Evolutionary conservation across 2,797 vertebrate species (phyloP).

Genomic region (Pogoniulus pusillus): DNA sequence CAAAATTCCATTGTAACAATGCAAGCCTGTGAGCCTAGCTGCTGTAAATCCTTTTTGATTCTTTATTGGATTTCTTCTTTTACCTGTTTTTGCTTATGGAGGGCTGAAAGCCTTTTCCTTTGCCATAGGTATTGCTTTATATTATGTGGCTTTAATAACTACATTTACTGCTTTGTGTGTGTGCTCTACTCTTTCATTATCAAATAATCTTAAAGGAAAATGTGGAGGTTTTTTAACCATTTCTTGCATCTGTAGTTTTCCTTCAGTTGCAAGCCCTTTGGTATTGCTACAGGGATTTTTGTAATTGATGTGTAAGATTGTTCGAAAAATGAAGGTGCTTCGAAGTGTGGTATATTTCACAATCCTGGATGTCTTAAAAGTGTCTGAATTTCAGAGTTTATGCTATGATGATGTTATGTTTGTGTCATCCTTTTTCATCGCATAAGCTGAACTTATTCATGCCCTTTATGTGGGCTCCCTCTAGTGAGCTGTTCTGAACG

Average conservation of each 20-base stretch:
- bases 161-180: background rate
- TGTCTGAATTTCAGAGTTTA: background rate
- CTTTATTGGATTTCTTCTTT: background rate
- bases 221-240: background rate
- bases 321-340: background rate
- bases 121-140: background rate
- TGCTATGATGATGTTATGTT: background rate
- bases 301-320: background rate
- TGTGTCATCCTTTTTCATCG: background rate
- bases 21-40: background rate
- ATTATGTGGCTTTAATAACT: background rate
- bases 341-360: background rate
- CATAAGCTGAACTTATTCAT: background rate
- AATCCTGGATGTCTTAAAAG: background rate
- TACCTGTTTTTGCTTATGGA: background rate
- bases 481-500: slow-evolving; percentile 30
- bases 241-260: background rate
- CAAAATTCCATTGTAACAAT: background rate
- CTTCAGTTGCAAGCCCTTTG: background rate
- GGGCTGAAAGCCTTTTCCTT: background rate
- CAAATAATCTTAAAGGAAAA: background rate
- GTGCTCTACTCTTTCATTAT: background rate
- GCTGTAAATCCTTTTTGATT: background rate
- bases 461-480: slow-evolving; percentile 36
- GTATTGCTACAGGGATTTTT: background rate